A percentile compares a stretch with the other conserved stretches of the same genome.
Conservation (phyloP, 2,113 vertebrate genomes). For the Apeltes quadracus region DNA sequence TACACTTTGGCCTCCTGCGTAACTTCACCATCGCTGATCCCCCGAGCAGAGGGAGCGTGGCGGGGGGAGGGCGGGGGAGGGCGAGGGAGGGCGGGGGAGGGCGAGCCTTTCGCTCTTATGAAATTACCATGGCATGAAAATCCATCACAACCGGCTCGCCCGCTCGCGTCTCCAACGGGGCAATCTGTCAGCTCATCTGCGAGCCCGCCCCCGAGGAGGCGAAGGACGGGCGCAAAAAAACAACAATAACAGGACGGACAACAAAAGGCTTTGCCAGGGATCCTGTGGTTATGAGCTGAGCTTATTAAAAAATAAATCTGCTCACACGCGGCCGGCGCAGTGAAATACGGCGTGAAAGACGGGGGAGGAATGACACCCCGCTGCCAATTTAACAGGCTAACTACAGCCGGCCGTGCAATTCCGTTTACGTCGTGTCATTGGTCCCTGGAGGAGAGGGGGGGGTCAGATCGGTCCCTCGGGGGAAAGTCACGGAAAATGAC, state of each 20-base stretch:
- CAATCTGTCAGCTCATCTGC: conserved; percentile 77
- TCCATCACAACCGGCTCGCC: conserved; percentile 55
- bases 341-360: conserved; percentile 62
- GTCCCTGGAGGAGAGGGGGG: conserved; percentile 46
- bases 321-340: conserved; percentile 41
- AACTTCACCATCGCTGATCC: conserved; percentile 42
- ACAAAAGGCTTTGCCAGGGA: conserved; percentile 63
- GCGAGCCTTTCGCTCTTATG: conserved; percentile 42
- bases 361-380: conserved; percentile 38
- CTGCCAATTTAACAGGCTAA: conserved; percentile 68
- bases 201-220: conserved; percentile 45
- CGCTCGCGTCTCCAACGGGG: conserved; percentile 51
- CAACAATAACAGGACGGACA: conserved; percentile 69
- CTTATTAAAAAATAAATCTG: conserved; percentile 73
- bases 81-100: conserved; percentile 12
- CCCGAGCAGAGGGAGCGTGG: conserved; percentile 17
- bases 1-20: conserved; percentile 15
- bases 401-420: conserved; percentile 45
- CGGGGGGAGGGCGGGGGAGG: background rate
- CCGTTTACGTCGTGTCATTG: conserved; percentile 65
- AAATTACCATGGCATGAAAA: conserved; percentile 63
- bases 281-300: conserved; percentile 55
- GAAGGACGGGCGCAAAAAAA: conserved; percentile 23
- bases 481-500: conserved; percentile 62
- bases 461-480: conserved; percentile 42